Evolutionary conservation across 2,113 vertebrate genomes (phyloP).

Genomic region (Tautogolabrus adspersus): DNA sequence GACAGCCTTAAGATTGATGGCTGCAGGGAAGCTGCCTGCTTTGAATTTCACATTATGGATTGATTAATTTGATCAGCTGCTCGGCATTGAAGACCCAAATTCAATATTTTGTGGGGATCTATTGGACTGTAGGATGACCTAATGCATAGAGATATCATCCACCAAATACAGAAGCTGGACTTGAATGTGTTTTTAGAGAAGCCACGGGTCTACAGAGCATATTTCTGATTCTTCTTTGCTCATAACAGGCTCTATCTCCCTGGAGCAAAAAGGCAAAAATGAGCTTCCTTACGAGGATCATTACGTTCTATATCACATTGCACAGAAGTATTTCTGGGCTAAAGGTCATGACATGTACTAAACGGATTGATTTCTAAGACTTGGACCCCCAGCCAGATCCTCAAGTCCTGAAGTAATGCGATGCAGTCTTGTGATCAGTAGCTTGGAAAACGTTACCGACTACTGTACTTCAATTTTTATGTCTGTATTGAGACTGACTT

Average conservation of each 20-base stretch:
- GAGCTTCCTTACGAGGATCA: conserved; percentile 23
- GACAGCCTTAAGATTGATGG: conserved; percentile 39
- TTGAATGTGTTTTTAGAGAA: conserved; percentile 36
- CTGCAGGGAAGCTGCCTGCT: conserved; percentile 29
- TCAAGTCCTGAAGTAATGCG: conserved; percentile 12
- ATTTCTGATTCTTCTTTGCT: conserved; percentile 19
- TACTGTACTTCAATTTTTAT: conserved; percentile 6
- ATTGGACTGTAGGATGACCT: conserved; percentile 26
- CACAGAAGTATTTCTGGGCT: conserved; percentile 20
- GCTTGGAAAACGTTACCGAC: conserved; percentile 9
- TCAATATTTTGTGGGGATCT: conserved; percentile 55
- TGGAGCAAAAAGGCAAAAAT: background rate
- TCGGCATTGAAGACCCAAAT: conserved; percentile 24
- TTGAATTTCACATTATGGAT: conserved; percentile 53
- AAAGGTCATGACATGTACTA: conserved; percentile 36
- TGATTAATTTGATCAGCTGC: conserved; percentile 54
- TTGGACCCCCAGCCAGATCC: conserved; percentile 16
- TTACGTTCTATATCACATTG: conserved; percentile 33
- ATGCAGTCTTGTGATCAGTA: conserved; percentile 18
- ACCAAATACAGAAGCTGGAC: background rate
- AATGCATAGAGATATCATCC: conserved; percentile 34
- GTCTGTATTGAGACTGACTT: background rate
- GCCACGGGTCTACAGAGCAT: conserved; percentile 18
- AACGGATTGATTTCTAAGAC: conserved; percentile 34
- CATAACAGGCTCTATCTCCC: conserved; percentile 1